phyloP scores from a whole-genome alignment of 37 sponge, comb jelly and placozoan species.

The Ianthella basta region DNA sequence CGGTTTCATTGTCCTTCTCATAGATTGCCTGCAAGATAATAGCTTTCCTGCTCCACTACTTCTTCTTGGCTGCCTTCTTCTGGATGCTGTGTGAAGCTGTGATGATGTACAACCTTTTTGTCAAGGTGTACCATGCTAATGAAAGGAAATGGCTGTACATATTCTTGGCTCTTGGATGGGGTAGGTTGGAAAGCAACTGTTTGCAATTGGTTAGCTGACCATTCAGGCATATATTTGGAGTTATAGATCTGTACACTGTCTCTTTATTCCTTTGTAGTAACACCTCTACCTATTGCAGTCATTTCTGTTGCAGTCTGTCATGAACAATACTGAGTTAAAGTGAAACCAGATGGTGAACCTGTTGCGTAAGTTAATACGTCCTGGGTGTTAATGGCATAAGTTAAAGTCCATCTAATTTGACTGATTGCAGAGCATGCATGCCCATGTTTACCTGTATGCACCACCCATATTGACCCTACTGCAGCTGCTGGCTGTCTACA shows the following conservation, averaged over 20 bases:
- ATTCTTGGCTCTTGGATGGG: slow-evolving; percentile 17
- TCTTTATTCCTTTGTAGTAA: neutral
- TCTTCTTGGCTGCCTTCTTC: slow-evolving; percentile 11
- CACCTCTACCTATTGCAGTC: slow-evolving; percentile 11
- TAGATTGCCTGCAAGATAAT: slow-evolving; percentile 12
- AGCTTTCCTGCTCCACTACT: neutral
- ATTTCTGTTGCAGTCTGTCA: slow-evolving; percentile 19
- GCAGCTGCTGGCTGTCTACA: slow-evolving; percentile 23
- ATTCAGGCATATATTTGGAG: too few species aligned
- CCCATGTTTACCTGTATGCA: too few species aligned
- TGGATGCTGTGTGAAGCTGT: slow-evolving; percentile 13
- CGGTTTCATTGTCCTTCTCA: too few species aligned
- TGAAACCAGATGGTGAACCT: neutral
- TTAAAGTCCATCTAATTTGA: too few species aligned
- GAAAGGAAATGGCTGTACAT: slow-evolving; percentile 19
- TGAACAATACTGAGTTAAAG: slow-evolving; percentile 1
- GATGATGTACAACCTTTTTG: slow-evolving; percentile 10
- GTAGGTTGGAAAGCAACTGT: slow-evolving; percentile 1
- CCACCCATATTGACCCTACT: too few species aligned
- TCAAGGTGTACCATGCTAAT: slow-evolving; percentile 7
- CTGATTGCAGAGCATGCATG: too few species aligned
- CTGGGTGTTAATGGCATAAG: too few species aligned
- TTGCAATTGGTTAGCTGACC: too few species aligned
- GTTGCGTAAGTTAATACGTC: slow-evolving; percentile 16
- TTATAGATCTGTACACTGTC: too few species aligned